Base-by-base conservation (phyloP, 2,888 invertebrate genomes). In the Stegophylla sp. region DNA sequence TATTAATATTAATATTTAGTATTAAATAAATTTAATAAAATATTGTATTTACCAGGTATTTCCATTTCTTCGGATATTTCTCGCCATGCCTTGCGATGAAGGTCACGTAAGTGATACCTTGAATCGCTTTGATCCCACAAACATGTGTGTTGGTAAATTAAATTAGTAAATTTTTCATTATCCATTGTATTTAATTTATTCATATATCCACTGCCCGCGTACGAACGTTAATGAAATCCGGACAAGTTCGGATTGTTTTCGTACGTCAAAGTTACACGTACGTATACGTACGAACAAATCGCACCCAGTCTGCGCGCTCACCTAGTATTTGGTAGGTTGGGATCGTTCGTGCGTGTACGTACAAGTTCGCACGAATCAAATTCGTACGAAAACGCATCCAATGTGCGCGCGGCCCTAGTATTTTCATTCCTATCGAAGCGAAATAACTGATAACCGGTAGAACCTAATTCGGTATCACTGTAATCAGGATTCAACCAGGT, bases 51-150 rank as follows among this genome's bases (percentile, higher is more conserved):
- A 61, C 28, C 61, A 61, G 61, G 61, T 28, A 61, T 61, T 61
- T 61, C 61, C 61, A 61, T 61, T 61, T 61, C 61, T 61, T 61
- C 61, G 61, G 61, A 61, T 61, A 61, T 61, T 61, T 61, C 61
- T 61, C 61, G 61, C 34, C 61, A 61, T 61, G 61, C 61, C 34
- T 61, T 61, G 61, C 61, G 61, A 61, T 61, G 61, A 61, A 61
- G 61, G 61, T 61, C 61, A 61, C 61, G 61, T 61, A 61, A 61
- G 61, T 61, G 61, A 61, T 61, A 61, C 61, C 28, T 61, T 61
- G 61, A 61, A 61, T 61, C 61, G 61, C 61, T 61, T 61, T 61
- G 61, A 61, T 61, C 61, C 61, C 61, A 61, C 61, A 61, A 61
- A 61, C 61, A 61, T 17, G 9, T 61, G 9, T 61, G 61, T 61